Evolutionary conservation across 2,113 vertebrate genomes (phyloP).

Genomic region (Bombycilla garrulus): DNA sequence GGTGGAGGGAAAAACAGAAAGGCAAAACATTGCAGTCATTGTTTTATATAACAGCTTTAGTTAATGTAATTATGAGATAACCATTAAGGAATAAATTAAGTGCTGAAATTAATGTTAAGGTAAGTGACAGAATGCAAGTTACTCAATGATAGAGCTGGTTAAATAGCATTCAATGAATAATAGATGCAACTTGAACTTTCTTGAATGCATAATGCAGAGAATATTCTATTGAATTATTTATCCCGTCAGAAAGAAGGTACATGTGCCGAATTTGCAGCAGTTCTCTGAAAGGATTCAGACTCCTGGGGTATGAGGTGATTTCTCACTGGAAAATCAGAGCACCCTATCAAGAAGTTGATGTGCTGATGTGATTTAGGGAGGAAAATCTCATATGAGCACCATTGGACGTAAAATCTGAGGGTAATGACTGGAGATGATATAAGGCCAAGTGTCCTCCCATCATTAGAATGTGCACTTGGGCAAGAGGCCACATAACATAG

Average conservation of each 20-base stretch:
- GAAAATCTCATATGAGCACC: neutral
- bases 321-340: neutral
- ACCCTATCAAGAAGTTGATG: neutral
- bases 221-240: slow-evolving; percentile 47
- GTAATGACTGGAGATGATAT: neutral
- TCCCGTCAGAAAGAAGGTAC: neutral
- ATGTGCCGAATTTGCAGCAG: neutral
- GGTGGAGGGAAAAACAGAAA: neutral
- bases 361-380: neutral
- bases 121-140: neutral
- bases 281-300: neutral
- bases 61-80: neutral
- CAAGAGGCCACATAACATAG: neutral
- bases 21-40: neutral
- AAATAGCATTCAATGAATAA: slow-evolving; percentile 51
- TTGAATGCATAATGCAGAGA: slow-evolving; percentile 19
- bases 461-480: neutral
- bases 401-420: neutral
- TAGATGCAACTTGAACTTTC: slow-evolving; percentile 13
- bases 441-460: neutral
- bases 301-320: neutral
- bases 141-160: neutral
- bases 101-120: neutral
- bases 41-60: neutral
- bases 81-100: neutral